Evolutionary conservation across 2,797 vertebrate species (phyloP), one percentile per base, ranked within the genome.

Genomic region (Poeciliopsis paucimaculata): DNA sequence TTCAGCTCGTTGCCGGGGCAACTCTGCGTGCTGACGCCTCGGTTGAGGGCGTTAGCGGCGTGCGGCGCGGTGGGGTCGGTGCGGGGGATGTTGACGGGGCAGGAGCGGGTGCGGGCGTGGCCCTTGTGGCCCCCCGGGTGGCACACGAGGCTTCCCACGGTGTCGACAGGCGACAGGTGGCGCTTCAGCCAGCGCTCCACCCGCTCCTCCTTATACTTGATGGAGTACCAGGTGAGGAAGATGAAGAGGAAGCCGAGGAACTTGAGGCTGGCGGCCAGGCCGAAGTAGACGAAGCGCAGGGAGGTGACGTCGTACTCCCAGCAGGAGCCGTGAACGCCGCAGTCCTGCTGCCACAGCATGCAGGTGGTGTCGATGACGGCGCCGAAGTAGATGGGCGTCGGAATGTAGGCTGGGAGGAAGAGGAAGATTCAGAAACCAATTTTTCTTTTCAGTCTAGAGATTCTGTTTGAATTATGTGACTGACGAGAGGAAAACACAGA

Each of bases 261-360:
- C 94, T 99, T 99, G 89, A 99, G 97, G 93, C 98, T 98, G 78
- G 98, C 98, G 1, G 98, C 98, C 84, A 99, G 93, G 46, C 98
- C 98, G 0, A 99, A 99, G 95, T 99, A 99, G 88, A 99, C 98
- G 49, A 99, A 99, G 80, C 98, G 97, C 91, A 99, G 97, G 0
- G 98, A 98, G 0, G 98, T 99, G 93, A 99, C 98, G 76, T 99
- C 97, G 43, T 99, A 99, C 91, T 99, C 98, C 98, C 97, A 98
- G 84, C 98, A 99, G 70, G 98, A 99, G 82, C 98, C 98, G 83
- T 98, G 97, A 45, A 99, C 90, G 0, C 97, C 98, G 0, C 98
- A 99, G 78, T 98, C 97, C 93, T 98, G 98, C 84, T 99, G 98
- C 98, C 98, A 99, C 91, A 99, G 93, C 98, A 99, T 99, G 94